Evolutionary conservation across 2,113 vertebrate species (phyloP).

Genomic region (Varanus salvator): DNA sequence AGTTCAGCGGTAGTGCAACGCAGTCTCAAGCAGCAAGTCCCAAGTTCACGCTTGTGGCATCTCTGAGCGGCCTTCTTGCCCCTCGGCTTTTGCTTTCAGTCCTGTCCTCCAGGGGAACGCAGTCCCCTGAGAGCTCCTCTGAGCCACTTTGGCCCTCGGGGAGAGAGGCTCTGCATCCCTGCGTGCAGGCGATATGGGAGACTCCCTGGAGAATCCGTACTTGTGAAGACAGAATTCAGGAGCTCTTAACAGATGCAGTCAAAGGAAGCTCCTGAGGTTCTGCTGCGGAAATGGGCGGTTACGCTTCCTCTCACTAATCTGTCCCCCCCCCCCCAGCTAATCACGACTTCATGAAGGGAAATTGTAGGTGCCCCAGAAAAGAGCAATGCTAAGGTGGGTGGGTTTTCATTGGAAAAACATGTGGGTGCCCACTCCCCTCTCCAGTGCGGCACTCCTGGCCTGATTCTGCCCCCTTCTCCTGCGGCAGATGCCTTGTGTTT

Average conservation of each 20-base stretch:
- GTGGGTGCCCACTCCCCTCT: neutral
- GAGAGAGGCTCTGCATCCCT: too few species aligned
- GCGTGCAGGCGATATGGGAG: too few species aligned
- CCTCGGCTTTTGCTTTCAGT: too few species aligned
- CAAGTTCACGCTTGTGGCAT: neutral
- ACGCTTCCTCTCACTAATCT: neutral
- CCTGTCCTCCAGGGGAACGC: too few species aligned
- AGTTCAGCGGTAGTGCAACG: neutral
- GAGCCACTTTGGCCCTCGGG: too few species aligned
- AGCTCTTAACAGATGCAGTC: neutral
- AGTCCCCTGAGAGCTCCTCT: too few species aligned
- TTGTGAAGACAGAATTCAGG: neutral
- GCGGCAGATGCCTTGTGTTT: neutral
- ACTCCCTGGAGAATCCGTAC: neutral
- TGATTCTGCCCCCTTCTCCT: neutral
- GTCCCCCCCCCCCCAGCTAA: neutral
- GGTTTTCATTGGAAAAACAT: neutral
- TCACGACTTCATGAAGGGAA: neutral
- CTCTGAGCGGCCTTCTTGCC: neutral
- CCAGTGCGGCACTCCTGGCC: neutral
- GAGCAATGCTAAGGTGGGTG: neutral
- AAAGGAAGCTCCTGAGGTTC: neutral
- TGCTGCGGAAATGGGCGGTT: neutral
- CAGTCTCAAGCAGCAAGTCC: too few species aligned
- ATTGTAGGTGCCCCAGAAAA: neutral